phyloP scores from a whole-genome alignment of 2,888 invertebrate species.

The Agrochola circellaris region DNA sequence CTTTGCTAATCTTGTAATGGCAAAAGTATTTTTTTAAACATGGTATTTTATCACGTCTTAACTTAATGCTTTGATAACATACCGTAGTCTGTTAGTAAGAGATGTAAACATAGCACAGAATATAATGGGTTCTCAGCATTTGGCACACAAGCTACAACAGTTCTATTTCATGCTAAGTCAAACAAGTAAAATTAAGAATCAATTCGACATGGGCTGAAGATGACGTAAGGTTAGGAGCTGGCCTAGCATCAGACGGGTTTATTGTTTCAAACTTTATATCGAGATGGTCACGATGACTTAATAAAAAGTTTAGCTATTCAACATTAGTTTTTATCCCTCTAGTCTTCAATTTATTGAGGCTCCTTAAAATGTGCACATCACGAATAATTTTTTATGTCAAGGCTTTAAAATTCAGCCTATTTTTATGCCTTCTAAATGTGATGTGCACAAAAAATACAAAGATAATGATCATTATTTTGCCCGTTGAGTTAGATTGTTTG shows the following conservation, averaged over 20 bases:
- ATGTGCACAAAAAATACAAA: slow-evolving; percentile 45
- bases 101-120: slow-evolving; percentile 10
- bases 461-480: slow-evolving; percentile 47
- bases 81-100: not conserved
- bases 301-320: slow-evolving; percentile 65
- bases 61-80: not conserved
- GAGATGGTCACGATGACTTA: slow-evolving; percentile 70
- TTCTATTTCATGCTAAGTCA: slow-evolving; percentile 69
- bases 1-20: slow-evolving; percentile 29
- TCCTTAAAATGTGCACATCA: slow-evolving; percentile 8
- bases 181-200: slow-evolving; percentile 80
- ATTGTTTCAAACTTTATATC: slow-evolving; percentile 70
- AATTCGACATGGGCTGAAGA: slow-evolving; percentile 77
- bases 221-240: slow-evolving; percentile 78
- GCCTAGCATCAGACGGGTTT: slow-evolving; percentile 69
- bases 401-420: slow-evolving; percentile 38
- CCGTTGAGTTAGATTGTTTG: slow-evolving; percentile 29
- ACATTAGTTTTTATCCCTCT: slow-evolving; percentile 39
- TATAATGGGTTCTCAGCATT: slow-evolving; percentile 20
- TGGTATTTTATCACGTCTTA: not conserved
- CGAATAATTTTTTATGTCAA: slow-evolving; percentile 43
- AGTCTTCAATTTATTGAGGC: slow-evolving; percentile 32
- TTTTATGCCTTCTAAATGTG: slow-evolving; percentile 9
- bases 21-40: not conserved
- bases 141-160: slow-evolving; percentile 46